These are phyloP conservation scores for Strix uralensis DNA, from an alignment of 2,113 vertebrate genomes.

Conservation along the genomic window DNA sequence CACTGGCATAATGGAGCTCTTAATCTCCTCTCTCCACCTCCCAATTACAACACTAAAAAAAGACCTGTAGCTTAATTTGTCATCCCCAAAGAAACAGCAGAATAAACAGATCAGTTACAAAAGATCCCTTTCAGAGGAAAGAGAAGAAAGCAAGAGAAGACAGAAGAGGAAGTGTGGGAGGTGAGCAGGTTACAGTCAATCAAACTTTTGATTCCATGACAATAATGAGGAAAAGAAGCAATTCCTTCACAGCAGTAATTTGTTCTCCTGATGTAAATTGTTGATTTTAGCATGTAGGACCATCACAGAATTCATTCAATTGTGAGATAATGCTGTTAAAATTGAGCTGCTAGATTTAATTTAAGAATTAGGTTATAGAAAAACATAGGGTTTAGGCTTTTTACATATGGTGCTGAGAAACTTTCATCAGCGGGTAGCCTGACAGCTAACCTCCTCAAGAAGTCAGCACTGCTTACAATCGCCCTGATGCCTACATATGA, in stretches of 20 bases:
- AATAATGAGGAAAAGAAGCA: conserved; percentile 40
- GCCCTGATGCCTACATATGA: background rate
- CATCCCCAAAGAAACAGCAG: background rate
- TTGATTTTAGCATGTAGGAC: conserved; percentile 38
- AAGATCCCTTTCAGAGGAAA: background rate
- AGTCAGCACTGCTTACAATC: background rate
- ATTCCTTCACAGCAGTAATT: conserved; percentile 30
- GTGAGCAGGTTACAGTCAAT: conserved; percentile 26
- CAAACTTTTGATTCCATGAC: conserved; percentile 13
- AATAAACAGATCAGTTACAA: conserved; percentile 39
- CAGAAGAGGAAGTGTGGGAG: conserved; percentile 33
- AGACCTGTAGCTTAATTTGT: background rate
- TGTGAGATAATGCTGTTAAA: conserved; percentile 39
- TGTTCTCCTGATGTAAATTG: conserved; percentile 32
- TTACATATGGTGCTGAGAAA: conserved; percentile 1
- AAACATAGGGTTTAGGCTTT: conserved; percentile 6
- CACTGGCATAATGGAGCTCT: background rate
- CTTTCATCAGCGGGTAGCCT: background rate
- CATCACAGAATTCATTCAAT: conserved; percentile 5
- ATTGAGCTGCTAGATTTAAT: conserved; percentile 25
- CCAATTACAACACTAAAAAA: background rate
- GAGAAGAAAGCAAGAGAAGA: background rate
- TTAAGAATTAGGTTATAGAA: conserved; percentile 36
- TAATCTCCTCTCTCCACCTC: background rate
- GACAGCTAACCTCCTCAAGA: background rate